Evolutionary conservation across 2,113 vertebrate genomes (phyloP).

Genomic region (Scopus umbretta): DNA sequence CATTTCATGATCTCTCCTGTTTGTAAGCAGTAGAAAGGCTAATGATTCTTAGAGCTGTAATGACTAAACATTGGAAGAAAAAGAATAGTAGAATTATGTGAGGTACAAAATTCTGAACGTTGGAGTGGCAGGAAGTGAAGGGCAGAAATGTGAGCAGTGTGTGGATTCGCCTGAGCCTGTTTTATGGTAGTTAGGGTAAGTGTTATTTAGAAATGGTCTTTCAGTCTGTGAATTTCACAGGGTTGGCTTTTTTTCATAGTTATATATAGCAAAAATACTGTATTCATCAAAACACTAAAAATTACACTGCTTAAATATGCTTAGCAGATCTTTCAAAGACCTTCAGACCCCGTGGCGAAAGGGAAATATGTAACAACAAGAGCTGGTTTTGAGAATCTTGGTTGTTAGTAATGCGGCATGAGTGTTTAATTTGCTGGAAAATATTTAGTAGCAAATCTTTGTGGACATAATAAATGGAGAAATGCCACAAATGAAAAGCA

Average conservation of each 20-base stretch:
- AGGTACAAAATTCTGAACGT: background rate
- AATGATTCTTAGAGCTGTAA: background rate
- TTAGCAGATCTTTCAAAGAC: background rate
- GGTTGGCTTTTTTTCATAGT: background rate
- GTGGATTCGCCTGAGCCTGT: background rate
- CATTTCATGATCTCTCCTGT: background rate
- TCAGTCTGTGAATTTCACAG: background rate
- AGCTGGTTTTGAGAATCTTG: background rate
- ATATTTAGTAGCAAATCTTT: constrained; percentile 16
- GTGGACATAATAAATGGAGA: background rate
- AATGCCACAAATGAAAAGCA: background rate
- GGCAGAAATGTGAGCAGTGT: background rate
- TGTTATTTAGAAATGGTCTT: constrained; percentile 1
- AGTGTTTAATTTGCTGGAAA: constrained; percentile 45
- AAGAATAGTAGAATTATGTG: background rate
- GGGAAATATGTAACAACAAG: background rate
- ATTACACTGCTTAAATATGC: background rate
- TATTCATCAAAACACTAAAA: constrained; percentile 10
- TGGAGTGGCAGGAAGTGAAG: background rate
- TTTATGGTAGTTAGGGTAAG: background rate
- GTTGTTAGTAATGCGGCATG: background rate
- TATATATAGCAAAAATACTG: constrained; percentile 2
- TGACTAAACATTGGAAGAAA: background rate
- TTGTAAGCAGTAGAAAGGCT: background rate
- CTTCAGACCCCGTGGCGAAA: background rate